Evolutionary conservation across 2,113 vertebrate species (phyloP).

Genomic region (Panthera uncia): DNA sequence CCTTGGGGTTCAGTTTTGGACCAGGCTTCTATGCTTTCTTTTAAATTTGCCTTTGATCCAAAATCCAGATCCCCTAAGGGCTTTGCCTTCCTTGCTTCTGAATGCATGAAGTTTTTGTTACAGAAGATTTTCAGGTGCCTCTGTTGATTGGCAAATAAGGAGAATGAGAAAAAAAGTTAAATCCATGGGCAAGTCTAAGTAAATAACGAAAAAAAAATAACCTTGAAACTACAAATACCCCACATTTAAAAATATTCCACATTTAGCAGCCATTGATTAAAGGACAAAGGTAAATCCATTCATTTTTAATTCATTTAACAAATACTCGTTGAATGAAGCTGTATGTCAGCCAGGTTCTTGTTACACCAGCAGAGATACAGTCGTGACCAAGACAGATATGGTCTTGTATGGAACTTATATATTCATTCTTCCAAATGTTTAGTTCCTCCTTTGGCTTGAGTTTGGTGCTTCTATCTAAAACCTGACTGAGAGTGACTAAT

Average conservation of each 20-base stretch:
- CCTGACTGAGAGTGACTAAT: neutral
- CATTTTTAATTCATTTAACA: neutral
- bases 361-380: neutral
- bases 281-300: neutral
- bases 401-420: neutral
- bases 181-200: neutral
- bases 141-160: neutral
- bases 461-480: neutral
- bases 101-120: neutral
- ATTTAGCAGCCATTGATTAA: neutral
- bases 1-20: slow-evolving; percentile 27
- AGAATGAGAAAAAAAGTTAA: neutral
- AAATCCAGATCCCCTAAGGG: neutral
- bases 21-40: neutral
- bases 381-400: neutral
- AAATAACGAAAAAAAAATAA: neutral
- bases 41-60: slow-evolving; percentile 40
- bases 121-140: neutral
- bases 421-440: neutral
- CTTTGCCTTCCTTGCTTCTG: slow-evolving; percentile 1
- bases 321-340: neutral
- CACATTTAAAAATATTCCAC: neutral
- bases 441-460: neutral
- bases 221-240: neutral
- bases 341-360: neutral